Evolutionary conservation across 2,797 vertebrate genomes (phyloP), one percentile per base, ranked within the genome.

Genomic region (Liparis tanakae): DNA sequence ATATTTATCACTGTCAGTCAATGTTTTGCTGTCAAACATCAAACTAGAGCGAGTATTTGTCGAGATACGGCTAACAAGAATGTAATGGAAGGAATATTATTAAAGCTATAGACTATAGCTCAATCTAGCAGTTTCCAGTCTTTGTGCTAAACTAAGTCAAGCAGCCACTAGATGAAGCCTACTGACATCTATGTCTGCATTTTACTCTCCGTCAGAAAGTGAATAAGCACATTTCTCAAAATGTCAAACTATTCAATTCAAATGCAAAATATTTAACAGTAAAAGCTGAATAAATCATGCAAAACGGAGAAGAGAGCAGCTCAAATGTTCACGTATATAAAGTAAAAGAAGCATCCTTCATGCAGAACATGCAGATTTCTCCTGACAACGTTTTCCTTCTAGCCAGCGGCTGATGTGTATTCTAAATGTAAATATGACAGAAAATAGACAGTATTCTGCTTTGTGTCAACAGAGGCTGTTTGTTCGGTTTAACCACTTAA

Each of bases 401-500:
- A 46, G 65, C 68, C 43, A 76, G 61, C 20, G 15, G 57, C 30
- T 62, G 39, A 50, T 77, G 62, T 79, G 60, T 43, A 36, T 75
- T 78, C 37, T 79, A 73, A 25, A 73, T 79, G 44, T 79, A 53
- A 80, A 81, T 65, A 76, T 62, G 70, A 78, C 62, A 78, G 67
- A 67, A 53, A 75, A 81, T 60, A 22, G 62, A 78, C 72, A 33
- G 62, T 80, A 78, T 79, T 70, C 55, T 56, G 53, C 70, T 43
- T 77, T 41, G 30, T 79, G 72, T 72, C 65, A 79, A 61, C 73
- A 58, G 34, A 25, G 59, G 34, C 22, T 74, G 65, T 88, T 87
- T 89, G 70, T 78, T 87, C 22, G 76, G 77, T 80, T 81, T 65
- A 85, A 72, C 72, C 62, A 76, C 61, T 76, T 78, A 82, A 91